These are phyloP conservation scores for Neotoma lepida DNA, from an alignment of 2,113 vertebrate genomes.

Conservation along the genomic window DNA sequence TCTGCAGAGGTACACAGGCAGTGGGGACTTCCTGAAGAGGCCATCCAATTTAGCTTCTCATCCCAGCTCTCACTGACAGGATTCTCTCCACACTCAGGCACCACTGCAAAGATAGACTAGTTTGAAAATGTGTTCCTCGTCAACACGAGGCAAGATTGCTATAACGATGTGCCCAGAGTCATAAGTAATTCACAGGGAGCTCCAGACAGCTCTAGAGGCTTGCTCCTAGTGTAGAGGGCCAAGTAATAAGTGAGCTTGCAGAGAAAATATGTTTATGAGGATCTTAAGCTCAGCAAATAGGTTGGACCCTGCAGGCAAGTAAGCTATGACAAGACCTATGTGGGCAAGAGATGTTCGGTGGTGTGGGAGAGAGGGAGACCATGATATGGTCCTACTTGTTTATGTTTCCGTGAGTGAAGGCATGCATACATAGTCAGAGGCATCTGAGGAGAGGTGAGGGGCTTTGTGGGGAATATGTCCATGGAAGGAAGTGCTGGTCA, in stretches of 20 bases:
- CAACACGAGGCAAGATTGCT: background rate
- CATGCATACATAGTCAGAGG: background rate
- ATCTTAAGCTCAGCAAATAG: background rate
- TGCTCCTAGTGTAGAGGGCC: background rate
- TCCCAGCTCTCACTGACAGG: background rate
- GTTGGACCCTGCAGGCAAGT: background rate
- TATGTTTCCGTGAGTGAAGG: background rate
- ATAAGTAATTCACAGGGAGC: background rate
- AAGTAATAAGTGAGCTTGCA: background rate
- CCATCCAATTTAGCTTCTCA: background rate
- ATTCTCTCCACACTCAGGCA: background rate
- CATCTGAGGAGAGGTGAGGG: background rate
- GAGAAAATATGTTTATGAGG: background rate
- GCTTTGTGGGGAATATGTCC: background rate
- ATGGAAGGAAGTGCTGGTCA: background rate
- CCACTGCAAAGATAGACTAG: background rate
- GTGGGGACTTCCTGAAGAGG: background rate
- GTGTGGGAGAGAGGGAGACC: no score
- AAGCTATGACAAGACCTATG: background rate
- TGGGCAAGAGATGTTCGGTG: background rate
- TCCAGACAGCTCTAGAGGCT: background rate
- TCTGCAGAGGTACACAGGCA: background rate
- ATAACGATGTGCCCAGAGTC: accelerated
- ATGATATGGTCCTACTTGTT: no score
- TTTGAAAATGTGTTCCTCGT: no score